Conservation (phyloP, 2,113 vertebrate species). For the Gymnarchus niloticus region DNA sequence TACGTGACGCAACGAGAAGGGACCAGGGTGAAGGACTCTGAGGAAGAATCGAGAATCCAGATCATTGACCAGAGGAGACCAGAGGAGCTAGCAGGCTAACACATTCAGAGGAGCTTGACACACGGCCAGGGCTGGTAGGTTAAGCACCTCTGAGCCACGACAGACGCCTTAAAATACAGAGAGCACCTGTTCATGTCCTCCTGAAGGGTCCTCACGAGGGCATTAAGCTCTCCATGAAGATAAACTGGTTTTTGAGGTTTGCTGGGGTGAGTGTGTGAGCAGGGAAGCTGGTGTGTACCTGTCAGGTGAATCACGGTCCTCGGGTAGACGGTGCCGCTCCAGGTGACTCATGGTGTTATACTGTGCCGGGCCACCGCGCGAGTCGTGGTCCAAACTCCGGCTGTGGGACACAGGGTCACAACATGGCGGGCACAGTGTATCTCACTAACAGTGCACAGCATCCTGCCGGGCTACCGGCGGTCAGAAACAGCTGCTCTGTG, state of each 20-base stretch:
- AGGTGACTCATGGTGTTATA: conserved; percentile 71
- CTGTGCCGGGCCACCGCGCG: conserved; percentile 59
- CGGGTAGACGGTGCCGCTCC: conserved; percentile 68
- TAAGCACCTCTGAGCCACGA: not conserved
- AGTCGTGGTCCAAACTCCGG: conserved; percentile 77
- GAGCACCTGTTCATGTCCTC: not conserved
- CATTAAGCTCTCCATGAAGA: not conserved
- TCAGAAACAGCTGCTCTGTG: too few relatives aligned
- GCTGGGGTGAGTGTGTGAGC: not conserved
- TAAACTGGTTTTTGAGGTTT: not conserved
- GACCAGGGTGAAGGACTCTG: not conserved
- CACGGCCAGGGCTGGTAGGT: not conserved
- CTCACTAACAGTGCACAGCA: not conserved
- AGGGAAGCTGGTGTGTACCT: conserved; percentile 56
- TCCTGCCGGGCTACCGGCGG: not conserved
- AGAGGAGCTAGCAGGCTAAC: not conserved
- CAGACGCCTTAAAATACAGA: not conserved
- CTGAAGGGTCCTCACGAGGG: not conserved
- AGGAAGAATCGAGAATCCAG: not conserved
- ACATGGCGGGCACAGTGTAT: not conserved
- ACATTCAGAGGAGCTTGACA: not conserved
- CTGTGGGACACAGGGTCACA: conserved; percentile 49
- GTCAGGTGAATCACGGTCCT: conserved; percentile 76
- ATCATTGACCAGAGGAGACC: not conserved
- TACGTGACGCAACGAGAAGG: not conserved